phyloP scores from a whole-genome alignment of 2,113 vertebrate genomes.

The Brachirus orientalis region DNA sequence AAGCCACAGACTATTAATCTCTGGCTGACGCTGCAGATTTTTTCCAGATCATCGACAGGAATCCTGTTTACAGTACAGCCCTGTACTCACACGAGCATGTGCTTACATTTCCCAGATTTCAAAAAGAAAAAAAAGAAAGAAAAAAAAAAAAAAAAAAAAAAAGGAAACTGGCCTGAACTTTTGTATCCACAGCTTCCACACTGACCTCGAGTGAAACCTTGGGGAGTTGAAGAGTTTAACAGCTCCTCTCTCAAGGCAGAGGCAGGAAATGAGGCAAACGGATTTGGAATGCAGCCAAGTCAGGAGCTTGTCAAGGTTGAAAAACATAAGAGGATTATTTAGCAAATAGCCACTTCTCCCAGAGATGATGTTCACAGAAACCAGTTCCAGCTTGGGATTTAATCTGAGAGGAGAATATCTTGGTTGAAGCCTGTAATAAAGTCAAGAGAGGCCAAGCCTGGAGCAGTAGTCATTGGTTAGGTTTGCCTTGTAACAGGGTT shows the following conservation, averaged over 20 bases:
- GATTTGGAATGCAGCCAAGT: slow-evolving; percentile 50
- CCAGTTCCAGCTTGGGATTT: slow-evolving; percentile 13
- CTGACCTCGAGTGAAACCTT: background rate
- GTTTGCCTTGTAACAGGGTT: slow-evolving; percentile 38
- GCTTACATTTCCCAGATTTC: background rate
- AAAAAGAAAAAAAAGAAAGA: background rate
- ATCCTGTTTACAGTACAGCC: slow-evolving; percentile 40
- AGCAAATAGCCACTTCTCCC: slow-evolving; percentile 2
- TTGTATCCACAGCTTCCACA: too few species aligned
- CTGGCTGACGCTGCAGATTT: slow-evolving; percentile 8
- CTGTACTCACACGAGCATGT: background rate
- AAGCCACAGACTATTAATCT: background rate
- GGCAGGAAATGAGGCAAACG: slow-evolving; percentile 36
- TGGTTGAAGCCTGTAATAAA: slow-evolving; percentile 15
- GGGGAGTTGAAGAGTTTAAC: slow-evolving; percentile 19
- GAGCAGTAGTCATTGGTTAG: slow-evolving; percentile 45
- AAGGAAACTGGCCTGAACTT: background rate
- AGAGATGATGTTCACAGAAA: slow-evolving; percentile 47
- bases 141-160: slow-evolving; percentile 2
- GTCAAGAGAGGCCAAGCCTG: slow-evolving; percentile 38
- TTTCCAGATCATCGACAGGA: slow-evolving; percentile 27
- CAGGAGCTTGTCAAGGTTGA: slow-evolving; percentile 40
- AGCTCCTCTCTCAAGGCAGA: background rate
- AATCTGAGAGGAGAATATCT: slow-evolving; percentile 29
- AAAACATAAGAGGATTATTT: slow-evolving; percentile 32